Conservation (phyloP, 2,113 vertebrate genomes). For the Thalassarche chlororhynchos region DNA sequence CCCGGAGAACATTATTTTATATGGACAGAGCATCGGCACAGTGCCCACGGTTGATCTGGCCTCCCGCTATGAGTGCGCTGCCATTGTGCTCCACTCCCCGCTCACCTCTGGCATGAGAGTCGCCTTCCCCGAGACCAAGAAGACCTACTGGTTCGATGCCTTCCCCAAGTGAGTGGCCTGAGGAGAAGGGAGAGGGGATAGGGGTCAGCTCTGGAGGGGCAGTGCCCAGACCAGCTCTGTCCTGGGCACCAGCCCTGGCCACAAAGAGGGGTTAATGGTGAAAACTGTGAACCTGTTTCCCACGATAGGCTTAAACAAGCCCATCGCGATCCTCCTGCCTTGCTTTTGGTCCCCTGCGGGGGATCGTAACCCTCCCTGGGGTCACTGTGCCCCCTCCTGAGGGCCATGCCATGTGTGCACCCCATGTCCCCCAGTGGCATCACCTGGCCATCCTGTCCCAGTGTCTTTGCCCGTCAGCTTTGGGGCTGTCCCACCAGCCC, state of each 20-base stretch:
- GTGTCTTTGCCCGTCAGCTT: rapidly evolving
- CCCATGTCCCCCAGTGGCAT: background rate
- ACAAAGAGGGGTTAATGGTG: rapidly evolving
- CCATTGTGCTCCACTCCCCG: constrained; percentile 93
- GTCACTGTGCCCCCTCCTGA: background rate
- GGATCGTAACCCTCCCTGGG: background rate
- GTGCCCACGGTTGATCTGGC: constrained; percentile 95
- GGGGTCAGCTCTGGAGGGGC: background rate
- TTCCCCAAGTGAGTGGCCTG: constrained; percentile 90
- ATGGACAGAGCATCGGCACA: constrained; percentile 94
- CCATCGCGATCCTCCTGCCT: rapidly evolving
- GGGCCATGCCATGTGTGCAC: no score
- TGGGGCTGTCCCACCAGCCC: background rate
- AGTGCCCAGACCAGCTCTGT: background rate
- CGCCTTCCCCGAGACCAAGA: constrained; percentile 96
- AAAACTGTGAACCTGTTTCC: background rate
- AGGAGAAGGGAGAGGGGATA: background rate
- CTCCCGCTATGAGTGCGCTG: constrained; percentile 93
- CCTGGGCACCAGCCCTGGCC: background rate
- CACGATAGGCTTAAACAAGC: rapidly evolving
- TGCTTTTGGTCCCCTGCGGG: rapidly evolving
- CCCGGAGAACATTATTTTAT: constrained; percentile 94
- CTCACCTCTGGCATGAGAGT: constrained; percentile 97
- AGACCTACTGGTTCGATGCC: constrained; percentile 97
- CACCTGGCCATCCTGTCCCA: background rate